Evolutionary conservation across 2,797 vertebrate genomes (phyloP), one percentile per base, ranked within the genome.

Genomic region (Siniperca scherzeri): DNA sequence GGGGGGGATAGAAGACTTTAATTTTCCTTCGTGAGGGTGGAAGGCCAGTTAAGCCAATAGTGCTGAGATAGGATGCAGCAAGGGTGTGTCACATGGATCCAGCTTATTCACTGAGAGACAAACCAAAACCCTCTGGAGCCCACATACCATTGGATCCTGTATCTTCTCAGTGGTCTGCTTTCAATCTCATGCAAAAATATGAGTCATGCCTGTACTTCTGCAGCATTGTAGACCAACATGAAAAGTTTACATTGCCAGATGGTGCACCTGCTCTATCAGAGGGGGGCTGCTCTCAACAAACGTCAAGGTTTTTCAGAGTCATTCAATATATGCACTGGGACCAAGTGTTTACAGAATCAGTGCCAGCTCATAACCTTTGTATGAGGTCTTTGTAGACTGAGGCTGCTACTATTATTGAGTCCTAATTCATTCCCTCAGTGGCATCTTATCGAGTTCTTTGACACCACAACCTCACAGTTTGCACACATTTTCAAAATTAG

Each of bases 201-300:
- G 88, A 92, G 86, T 91, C 91, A 89, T 16, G 77, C 71, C 74
- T 64, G 65, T 78, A 14, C 76, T 78, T 73, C 78, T 77, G 80
- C 81, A 52, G 74, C 30, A 12, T 14, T 72, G 69, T 33, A 71
- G 74, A 81, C 66, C 74, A 52, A 71, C 77, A 61, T 73, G 52
- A 65, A 74, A 77, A 83, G 83, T 87, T 89, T 66, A 78, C 25
- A 25, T n/a, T 78, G 74, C 84, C 91, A 90, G 87, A 93, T 89
- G 86, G 81, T 87, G 91, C 93, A 94, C 93, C 93, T 95, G 94
- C 89, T 90, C 55, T 48, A n/a, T 74, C 64, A 60, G 14, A 14
- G 67, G 17, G 19, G 46, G 46, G 70, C 70, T 62, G 73, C 61
- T 77, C 56, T 60, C 46, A 78, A 71, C 76, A 61, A 78, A 78